A percentile compares a stretch with the other conserved stretches of the same genome.
These are phyloP conservation scores for Drosophila paramelanica DNA, from an alignment of 2,888 invertebrate genomes.

Conservation along the genomic window DNA sequence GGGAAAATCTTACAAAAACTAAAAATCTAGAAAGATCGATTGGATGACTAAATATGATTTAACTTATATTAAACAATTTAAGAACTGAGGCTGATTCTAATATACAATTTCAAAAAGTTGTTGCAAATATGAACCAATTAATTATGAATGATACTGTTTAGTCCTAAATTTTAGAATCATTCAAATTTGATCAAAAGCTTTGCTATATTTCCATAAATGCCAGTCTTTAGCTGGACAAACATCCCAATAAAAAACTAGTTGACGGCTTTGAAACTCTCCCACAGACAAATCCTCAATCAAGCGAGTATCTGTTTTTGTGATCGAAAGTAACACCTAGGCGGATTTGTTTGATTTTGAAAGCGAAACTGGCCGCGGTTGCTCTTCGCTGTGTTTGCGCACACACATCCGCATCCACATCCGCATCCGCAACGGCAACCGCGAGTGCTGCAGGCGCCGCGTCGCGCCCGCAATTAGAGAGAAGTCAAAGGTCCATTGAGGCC, in stretches of 20 bases:
- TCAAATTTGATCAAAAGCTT: too few species aligned
- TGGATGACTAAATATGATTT: not conserved
- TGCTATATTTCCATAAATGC: too few species aligned
- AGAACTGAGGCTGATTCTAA: not conserved
- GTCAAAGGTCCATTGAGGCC: constrained; percentile 29
- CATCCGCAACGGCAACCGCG: constrained; percentile 19
- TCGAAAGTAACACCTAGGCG: constrained; percentile 30
- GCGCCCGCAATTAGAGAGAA: constrained; percentile 55
- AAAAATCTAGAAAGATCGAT: too few species aligned
- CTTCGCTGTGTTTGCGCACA: not conserved
- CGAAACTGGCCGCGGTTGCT: constrained; percentile 24
- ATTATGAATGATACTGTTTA: too few species aligned
- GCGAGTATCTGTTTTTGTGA: not conserved
- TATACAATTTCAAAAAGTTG: too few species aligned
- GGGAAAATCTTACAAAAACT: not conserved
- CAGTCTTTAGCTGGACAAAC: too few species aligned
- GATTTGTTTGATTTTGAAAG: constrained; percentile 24
- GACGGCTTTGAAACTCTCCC: constrained; percentile 2
- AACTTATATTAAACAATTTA: too few species aligned
- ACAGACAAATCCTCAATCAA: constrained; percentile 8
- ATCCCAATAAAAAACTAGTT: not conserved
- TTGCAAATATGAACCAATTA: too few species aligned
- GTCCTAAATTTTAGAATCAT: too few species aligned
- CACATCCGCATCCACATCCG: constrained; percentile 16
- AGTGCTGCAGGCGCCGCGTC: constrained; percentile 3